Percentiles rank a stretch among this genome's conserved stretches.
Evolutionary conservation across 2,797 vertebrate genomes (phyloP).

Genomic region (Parauchenoglanis ngamensis): DNA sequence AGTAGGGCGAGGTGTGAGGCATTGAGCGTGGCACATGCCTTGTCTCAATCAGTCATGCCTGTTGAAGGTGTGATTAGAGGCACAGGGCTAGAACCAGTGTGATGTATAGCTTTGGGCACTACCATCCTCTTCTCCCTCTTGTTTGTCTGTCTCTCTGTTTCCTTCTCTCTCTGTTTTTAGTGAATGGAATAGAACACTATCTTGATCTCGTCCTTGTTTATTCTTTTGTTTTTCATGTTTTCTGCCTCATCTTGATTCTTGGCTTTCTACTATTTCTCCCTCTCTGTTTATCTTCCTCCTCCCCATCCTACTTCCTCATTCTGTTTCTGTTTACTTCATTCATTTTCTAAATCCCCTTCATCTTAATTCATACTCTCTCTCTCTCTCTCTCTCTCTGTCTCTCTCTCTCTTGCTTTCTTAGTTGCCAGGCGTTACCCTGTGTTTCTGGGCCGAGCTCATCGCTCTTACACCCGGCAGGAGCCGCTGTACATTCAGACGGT

Average conservation of each 20-base stretch:
- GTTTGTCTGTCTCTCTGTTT: slow-evolving; percentile 12
- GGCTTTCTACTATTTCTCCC: neutral
- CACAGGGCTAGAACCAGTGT: neutral
- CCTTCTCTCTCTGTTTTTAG: neutral
- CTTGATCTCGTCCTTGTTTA: neutral
- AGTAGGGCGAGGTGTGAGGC: slow-evolving; percentile 5
- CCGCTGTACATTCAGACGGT: slow-evolving; percentile 89
- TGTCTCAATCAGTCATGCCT: slow-evolving; percentile 21
- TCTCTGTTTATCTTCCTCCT: neutral
- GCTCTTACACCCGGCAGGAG: slow-evolving; percentile 74
- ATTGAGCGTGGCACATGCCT: slow-evolving; percentile 13
- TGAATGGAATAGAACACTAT: neutral
- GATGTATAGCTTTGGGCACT: neutral
- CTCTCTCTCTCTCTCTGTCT: slow-evolving; percentile 10
- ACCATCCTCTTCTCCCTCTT: slow-evolving; percentile 18
- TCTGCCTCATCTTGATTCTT: neutral
- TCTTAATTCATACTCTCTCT: neutral
- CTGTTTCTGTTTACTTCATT: slow-evolving; percentile 12
- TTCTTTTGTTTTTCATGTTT: neutral
- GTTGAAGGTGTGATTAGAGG: slow-evolving; percentile 14
- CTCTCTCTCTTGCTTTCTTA: slow-evolving; percentile 57
- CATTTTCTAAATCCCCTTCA: neutral
- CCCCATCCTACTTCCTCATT: neutral
- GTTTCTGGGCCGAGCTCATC: slow-evolving; percentile 86
- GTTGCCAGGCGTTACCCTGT: slow-evolving; percentile 89